These are phyloP conservation scores for Fistularia tabacaria DNA, from an alignment of 2,797 vertebrate species.

Conservation along the genomic window DNA sequence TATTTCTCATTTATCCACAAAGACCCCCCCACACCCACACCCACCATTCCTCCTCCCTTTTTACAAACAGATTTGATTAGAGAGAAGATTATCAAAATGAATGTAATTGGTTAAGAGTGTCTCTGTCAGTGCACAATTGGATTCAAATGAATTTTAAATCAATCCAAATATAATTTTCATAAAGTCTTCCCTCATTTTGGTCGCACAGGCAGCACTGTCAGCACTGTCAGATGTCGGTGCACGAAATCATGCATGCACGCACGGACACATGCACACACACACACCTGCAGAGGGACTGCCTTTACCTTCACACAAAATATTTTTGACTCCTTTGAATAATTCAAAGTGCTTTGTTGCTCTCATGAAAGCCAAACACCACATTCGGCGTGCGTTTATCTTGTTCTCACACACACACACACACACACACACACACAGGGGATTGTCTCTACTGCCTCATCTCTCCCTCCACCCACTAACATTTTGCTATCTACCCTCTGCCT, in stretches of 20 bases:
- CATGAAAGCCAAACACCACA: constrained; percentile 22
- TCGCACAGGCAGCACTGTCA: constrained; percentile 10
- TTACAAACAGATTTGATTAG: too few species aligned
- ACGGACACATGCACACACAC: constrained; percentile 1
- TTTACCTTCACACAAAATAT: constrained; percentile 19
- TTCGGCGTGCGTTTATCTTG: constrained; percentile 2
- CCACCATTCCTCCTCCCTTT: too few species aligned
- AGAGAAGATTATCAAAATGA: background rate
- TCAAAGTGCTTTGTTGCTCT: background rate
- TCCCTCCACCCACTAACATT: constrained; percentile 6
- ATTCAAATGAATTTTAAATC: constrained; percentile 38
- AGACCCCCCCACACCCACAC: too few species aligned
- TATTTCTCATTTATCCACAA: too few species aligned
- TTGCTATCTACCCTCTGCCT: constrained; percentile 11
- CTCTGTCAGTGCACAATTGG: constrained; percentile 9
- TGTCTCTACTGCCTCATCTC: constrained; percentile 27
- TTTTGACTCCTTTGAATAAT: constrained; percentile 22
- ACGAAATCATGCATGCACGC: too few species aligned
- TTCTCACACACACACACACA: constrained; percentile 29
- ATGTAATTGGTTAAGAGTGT: background rate
- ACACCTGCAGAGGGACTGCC: too few species aligned
- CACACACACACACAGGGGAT: constrained; percentile 22
- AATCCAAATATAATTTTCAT: constrained; percentile 32
- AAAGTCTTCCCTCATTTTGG: constrained; percentile 15
- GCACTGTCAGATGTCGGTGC: background rate